Percentiles rank a stretch among this genome's conserved stretches.
Evolutionary conservation across 1,140 invertebrate species (phyloP).

Genomic region (Babylonia areolata): DNA sequence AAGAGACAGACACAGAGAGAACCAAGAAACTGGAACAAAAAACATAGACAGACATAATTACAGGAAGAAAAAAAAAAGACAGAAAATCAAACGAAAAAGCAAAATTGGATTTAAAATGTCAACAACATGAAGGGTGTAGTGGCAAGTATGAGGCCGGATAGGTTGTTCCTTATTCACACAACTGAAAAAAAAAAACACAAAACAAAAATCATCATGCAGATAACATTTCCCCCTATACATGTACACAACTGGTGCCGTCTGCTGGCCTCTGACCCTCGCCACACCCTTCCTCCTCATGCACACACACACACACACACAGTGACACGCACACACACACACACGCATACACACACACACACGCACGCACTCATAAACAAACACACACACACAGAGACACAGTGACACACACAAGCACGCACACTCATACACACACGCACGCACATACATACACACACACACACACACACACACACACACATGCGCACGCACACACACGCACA

Average conservation of each 20-base stretch:
- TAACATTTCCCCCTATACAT: too few relatives aligned
- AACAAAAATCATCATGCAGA: too few relatives aligned
- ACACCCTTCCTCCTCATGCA: neutral
- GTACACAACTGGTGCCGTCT: too few relatives aligned
- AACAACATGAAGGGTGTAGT: too few relatives aligned
- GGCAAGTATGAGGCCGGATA: too few relatives aligned
- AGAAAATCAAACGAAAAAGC: too few relatives aligned
- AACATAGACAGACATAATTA: neutral
- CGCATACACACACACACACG: neutral
- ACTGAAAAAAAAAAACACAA: too few relatives aligned
- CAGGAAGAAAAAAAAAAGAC: neutral
- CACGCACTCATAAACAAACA: neutral
- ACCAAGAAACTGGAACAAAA: neutral
- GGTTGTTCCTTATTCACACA: too few relatives aligned
- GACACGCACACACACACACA: neutral
- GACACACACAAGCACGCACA: constrained; percentile 6
- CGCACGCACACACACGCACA: neutral
- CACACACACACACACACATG: neutral
- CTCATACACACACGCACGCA: neutral
- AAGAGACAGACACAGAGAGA: neutral
- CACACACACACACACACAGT: neutral
- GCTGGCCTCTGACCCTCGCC: too few relatives aligned
- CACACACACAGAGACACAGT: neutral
- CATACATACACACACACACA: neutral
- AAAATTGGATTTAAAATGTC: too few relatives aligned